A percentile compares a stretch with the other conserved stretches of the same genome.
phyloP scores from a whole-genome alignment of 2,113 vertebrate species.

The Lutjanus erythropterus region DNA sequence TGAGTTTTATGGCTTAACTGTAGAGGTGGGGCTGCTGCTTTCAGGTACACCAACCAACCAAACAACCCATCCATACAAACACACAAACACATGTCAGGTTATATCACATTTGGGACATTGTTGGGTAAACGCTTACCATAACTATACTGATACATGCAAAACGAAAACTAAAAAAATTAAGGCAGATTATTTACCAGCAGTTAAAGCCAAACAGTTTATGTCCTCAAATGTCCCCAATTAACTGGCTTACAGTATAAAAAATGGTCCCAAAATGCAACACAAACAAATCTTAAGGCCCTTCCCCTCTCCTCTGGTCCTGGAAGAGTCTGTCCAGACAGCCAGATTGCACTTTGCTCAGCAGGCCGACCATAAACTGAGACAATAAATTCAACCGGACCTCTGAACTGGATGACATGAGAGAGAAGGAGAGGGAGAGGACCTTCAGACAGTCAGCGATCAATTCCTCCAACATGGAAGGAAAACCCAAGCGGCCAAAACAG shows the following conservation, averaged over 20 bases:
- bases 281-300: slow-evolving; percentile 30
- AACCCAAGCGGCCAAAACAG: slow-evolving; percentile 37
- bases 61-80: slow-evolving; percentile 21
- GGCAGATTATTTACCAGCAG: background rate
- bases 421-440: slow-evolving; percentile 64
- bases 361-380: slow-evolving; percentile 77
- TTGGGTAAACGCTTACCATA: background rate
- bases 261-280: slow-evolving; percentile 2
- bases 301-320: slow-evolving; percentile 43
- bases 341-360: slow-evolving; percentile 82
- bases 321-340: slow-evolving; percentile 72
- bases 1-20: slow-evolving; percentile 82
- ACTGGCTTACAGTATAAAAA: background rate
- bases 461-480: slow-evolving; percentile 77
- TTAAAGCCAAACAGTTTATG: slow-evolving; percentile 5
- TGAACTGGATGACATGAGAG: slow-evolving; percentile 75
- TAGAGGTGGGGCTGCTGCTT: slow-evolving; percentile 60
- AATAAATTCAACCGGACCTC: slow-evolving; percentile 78
- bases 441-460: slow-evolving; percentile 78
- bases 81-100: slow-evolving; percentile 43
- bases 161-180: too few species aligned
- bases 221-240: slow-evolving; percentile 1
- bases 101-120: background rate
- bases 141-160: background rate
- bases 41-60: slow-evolving; percentile 45